Evolutionary conservation across 2,113 vertebrate genomes (phyloP).

Genomic region (Stegostoma tigrinum): DNA sequence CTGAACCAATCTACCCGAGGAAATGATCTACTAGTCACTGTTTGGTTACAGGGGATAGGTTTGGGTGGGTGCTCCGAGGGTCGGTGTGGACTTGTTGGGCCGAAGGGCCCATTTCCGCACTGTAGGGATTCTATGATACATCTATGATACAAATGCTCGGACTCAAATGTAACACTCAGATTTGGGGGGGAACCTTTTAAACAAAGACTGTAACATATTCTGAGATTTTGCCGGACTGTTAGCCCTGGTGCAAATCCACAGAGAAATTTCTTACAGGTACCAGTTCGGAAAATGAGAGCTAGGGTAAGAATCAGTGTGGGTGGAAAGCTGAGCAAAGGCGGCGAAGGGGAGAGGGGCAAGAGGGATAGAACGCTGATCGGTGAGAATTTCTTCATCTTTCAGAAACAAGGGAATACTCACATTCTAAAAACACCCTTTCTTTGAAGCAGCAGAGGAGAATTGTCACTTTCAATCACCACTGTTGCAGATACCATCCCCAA

Average conservation of each 20-base stretch:
- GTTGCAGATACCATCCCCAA: neutral
- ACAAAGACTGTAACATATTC: neutral
- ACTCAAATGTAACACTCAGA: neutral
- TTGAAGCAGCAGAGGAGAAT: no score
- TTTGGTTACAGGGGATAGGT: no score
- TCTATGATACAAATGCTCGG: neutral
- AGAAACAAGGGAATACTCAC: neutral
- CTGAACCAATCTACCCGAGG: no score
- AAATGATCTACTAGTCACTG: no score
- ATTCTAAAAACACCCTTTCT: neutral
- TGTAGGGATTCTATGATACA: no score
- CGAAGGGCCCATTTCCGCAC: no score
- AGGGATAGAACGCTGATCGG: neutral
- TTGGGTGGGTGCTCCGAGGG: no score
- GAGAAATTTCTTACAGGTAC: neutral
- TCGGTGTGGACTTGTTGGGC: no score
- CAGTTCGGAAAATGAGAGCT: neutral
- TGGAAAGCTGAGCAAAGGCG: rapidly evolving
- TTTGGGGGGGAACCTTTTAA: neutral
- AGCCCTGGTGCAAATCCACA: no score
- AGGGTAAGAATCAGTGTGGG: neutral
- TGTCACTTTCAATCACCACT: neutral
- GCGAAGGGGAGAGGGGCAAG: no score
- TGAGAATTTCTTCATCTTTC: neutral
- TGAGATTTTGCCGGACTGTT: neutral